Base-by-base conservation (phyloP, 1,140 invertebrate genomes). In the Drosophila sulfurigaster region DNA sequence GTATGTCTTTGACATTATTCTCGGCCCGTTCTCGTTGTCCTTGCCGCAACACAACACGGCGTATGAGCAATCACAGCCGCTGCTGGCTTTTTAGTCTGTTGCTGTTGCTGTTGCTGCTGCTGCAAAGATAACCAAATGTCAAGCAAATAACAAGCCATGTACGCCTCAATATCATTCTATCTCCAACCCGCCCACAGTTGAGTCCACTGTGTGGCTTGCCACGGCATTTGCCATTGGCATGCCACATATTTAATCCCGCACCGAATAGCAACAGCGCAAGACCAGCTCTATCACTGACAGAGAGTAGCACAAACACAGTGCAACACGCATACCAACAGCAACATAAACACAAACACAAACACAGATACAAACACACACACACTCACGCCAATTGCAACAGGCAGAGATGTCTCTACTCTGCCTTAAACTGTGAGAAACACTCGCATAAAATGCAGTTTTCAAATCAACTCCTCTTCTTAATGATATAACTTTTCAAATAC, bases 201-300 rank as follows among this genome's bases (percentile, higher is more conserved):
- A 38, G 35, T 10, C 35, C 35, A 38, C 35, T 38, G 35, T 38
- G 35, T 10, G 58, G 59, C 15, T 49, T 49, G 59, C 59, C 46
- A 35, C 59, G 46, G 45, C 59, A 49, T 51, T 64, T 52, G 28
- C 25, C 43, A 67, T 35, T 73, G 70, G 46, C 30, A 45, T 73
- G 69, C 69, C 43, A 58, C 54, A 57, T 58, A 45, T 43, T 43
- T 65, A 72, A 66, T 48, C 52, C 62, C 35, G 32, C 20, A 51
- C 41, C 49, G 45, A 32, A 41, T 41, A 56, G 60, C 69, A 52
- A 25, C 20, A 25, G 4, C 20, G 11, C 48, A 28, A 30, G 46
- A 43, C 16, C 60, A 64, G 35, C 35, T 38, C 35, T 10, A 38
- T 38, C 35, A 38, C 35, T 10, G 20, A 25, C 20, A 25, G 20